Conservation (phyloP, 1,140 invertebrate species). For the Drosophila leontia region DNA sequence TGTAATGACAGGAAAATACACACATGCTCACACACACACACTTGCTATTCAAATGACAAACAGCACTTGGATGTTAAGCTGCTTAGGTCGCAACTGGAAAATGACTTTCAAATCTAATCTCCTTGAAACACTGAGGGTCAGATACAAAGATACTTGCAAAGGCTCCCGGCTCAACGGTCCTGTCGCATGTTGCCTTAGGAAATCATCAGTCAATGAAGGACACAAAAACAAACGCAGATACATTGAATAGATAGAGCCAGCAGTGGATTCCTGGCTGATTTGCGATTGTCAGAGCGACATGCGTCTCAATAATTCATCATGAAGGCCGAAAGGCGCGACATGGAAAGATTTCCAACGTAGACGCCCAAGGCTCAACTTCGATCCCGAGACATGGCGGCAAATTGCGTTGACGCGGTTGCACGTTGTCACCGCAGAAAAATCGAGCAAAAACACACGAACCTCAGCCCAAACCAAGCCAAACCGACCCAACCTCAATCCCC, state of each 20-base stretch:
- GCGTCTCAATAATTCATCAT: conserved; percentile 80
- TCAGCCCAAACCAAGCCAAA: conserved; percentile 8
- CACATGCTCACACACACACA: background rate
- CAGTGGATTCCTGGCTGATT: conserved; percentile 61
- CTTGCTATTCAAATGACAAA: conserved; percentile 23
- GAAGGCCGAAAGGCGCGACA: conserved; percentile 64
- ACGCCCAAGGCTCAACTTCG: conserved; percentile 28
- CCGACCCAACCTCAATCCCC: conserved; percentile 8
- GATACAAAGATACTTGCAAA: conserved; percentile 1
- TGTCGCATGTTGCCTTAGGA: conserved; percentile 26
- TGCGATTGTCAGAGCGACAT: conserved; percentile 78
- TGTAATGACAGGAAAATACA: conserved; percentile 53
- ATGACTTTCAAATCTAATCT: conserved; percentile 75
- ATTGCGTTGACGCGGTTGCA: conserved; percentile 77
- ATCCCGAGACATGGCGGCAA: conserved; percentile 78
- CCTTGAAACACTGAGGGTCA: conserved; percentile 38
- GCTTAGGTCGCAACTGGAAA: conserved; percentile 72
- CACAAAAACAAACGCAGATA: conserved; percentile 17
- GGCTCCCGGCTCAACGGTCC: background rate
- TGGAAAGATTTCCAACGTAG: conserved; percentile 36
- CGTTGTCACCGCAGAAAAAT: conserved; percentile 72
- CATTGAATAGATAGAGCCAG: conserved; percentile 15
- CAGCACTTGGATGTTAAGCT: conserved; percentile 55
- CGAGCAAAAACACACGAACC: conserved; percentile 13
- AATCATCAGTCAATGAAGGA: conserved; percentile 66